Evolutionary conservation across 1,140 invertebrate genomes (phyloP), one percentile per base, ranked within the genome.

Genomic region (Drosophila insularis): DNA sequence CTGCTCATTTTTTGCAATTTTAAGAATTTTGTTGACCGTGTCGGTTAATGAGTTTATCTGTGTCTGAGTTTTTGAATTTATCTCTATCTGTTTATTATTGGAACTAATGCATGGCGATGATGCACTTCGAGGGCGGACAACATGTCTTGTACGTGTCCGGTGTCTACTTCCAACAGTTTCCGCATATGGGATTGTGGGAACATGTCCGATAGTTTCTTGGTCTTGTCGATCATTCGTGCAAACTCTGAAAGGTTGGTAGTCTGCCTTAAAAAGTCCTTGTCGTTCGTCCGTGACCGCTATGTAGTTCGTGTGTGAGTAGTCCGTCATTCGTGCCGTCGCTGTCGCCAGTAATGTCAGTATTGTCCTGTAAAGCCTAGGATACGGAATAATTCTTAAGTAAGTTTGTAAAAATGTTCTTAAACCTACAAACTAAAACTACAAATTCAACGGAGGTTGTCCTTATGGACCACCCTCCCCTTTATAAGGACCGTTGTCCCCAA

Each of bases 391-490:
- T 27, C 11, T 23, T n/a, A n/a, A 13, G 13, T n/a, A n/a, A 56
- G 7, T 31, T 56, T 31, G 21, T 14, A 11, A 27, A n/a, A n/a
- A 11, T 56, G 31, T n/a, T 11, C 13, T 23, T 66, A 66, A 23
- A 23, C 35, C 14, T 65, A 23, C 2, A 68, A 6, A 32, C 23
- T 23, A 23, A 23, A 23, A 23, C 23, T 23, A 23, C 23, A 23
- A 23, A 23, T 23, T 4, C 23, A 23, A 23, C 23, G 23, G 23
- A 23, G 23, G 23, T 73, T 68, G 39, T 63, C 23, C n/a, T 62
- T 67, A 50, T 59, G 50, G 64, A 59, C 70, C 60, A 67, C 59
- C 63, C 70, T 67, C 70, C 59, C 64, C 60, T 40, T 71, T 43
- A 71, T 62, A 17, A 71, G 55, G 17, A 71, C 63, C 46, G 64